Percentiles rank a stretch among this genome's conserved stretches.
These are phyloP conservation scores for Dolichallabes microphthalmus DNA, from an alignment of 2,113 vertebrate species.

Conservation along the genomic window DNA sequence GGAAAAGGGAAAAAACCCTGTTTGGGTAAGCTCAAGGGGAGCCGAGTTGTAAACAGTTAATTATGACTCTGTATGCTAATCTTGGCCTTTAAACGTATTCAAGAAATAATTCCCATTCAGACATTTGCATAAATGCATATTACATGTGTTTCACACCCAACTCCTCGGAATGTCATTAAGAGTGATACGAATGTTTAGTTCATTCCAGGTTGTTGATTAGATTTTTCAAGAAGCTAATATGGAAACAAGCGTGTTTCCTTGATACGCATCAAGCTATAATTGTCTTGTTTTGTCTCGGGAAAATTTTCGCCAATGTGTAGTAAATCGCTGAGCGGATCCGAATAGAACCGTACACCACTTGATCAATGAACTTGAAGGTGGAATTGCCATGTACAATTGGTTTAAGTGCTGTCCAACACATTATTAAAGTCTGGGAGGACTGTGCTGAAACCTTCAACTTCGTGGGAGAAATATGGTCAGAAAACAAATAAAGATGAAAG, in stretches of 20 bases:
- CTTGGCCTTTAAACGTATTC: slow-evolving; percentile 75
- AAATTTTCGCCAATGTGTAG: background rate
- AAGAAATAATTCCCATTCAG: slow-evolving; percentile 69
- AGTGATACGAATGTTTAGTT: slow-evolving; percentile 30
- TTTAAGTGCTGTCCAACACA: no score
- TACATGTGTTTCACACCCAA: slow-evolving; percentile 63
- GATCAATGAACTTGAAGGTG: background rate
- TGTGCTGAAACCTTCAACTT: no score
- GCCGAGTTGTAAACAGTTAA: slow-evolving; percentile 63
- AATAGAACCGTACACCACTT: no score
- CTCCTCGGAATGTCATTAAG: slow-evolving; percentile 51
- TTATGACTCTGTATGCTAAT: slow-evolving; percentile 73
- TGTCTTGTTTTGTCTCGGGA: background rate
- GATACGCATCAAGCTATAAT: background rate
- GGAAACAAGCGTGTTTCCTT: background rate
- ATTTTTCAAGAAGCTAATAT: slow-evolving; percentile 49
- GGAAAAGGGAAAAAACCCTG: background rate
- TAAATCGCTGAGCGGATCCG: background rate
- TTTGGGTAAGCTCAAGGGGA: slow-evolving; percentile 45
- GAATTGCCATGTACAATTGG: background rate
- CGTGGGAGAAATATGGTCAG: no score
- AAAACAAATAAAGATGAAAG: no score
- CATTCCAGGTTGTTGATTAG: slow-evolving; percentile 68
- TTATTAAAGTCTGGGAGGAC: no score
- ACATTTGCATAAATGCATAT: slow-evolving; percentile 79